Evolutionary conservation across 2,888 invertebrate species (phyloP).

Genomic region (Malachius bipustulatus): DNA sequence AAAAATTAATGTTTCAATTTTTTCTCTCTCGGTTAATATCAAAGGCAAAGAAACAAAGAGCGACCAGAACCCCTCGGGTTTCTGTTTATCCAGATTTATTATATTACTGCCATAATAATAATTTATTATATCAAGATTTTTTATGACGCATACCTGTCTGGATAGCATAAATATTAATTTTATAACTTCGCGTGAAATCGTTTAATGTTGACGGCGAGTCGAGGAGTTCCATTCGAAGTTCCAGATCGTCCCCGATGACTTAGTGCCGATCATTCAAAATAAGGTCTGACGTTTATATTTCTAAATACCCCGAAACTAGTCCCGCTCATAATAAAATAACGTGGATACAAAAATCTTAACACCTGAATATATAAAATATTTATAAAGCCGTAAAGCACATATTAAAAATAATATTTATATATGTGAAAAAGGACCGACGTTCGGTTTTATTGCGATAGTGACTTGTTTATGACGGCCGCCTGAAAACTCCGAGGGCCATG

Average conservation of each 20-base stretch:
- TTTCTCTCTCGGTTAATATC: too few species aligned
- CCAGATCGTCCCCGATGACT: background rate
- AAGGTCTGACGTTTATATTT: conserved; percentile 33
- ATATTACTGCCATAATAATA: too few species aligned
- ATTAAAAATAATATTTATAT: conserved; percentile 42
- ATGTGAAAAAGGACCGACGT: conserved; percentile 36
- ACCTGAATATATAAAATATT: conserved; percentile 40
- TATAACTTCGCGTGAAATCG: too few species aligned
- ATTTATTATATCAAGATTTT: too few species aligned
- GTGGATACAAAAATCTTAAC: conserved; percentile 35
- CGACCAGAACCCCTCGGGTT: too few species aligned
- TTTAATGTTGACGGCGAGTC: too few species aligned
- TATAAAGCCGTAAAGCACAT: conserved; percentile 39
- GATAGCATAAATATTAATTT: too few species aligned
- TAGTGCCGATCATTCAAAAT: conserved; percentile 19
- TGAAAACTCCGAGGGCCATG: conserved; percentile 27
- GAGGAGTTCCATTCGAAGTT: too few species aligned
- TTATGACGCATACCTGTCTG: too few species aligned
- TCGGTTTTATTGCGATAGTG: conserved; percentile 35
- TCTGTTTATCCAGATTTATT: too few species aligned
- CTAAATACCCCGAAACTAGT: conserved; percentile 24
- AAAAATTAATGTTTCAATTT: too few species aligned
- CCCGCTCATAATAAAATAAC: conserved; percentile 28
- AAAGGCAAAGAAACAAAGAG: too few species aligned
- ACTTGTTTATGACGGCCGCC: conserved; percentile 37